phyloP scores from a whole-genome alignment of 2,888 invertebrate genomes.

The Dascillus cervinus region DNA sequence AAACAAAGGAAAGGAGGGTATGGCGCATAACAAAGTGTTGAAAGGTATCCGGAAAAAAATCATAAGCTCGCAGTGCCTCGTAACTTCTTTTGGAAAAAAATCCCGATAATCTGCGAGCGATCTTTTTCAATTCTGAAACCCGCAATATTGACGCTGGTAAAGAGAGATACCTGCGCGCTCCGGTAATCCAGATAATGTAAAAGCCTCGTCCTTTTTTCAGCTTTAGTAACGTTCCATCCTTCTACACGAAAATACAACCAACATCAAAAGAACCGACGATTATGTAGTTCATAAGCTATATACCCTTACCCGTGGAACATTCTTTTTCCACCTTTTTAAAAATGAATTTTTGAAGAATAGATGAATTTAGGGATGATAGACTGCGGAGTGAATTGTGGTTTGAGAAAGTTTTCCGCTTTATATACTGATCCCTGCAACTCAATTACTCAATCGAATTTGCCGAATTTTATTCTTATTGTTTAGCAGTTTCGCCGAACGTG shows the following conservation, averaged over 20 bases:
- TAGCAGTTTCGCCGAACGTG: constrained; percentile 19
- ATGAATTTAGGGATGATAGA: no score
- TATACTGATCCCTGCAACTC: no score
- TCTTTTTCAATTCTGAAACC: constrained; percentile 34
- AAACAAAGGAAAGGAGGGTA: no score
- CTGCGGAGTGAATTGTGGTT: no score
- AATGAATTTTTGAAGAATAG: no score
- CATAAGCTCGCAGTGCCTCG: constrained; percentile 27
- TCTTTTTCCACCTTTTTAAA: no score
- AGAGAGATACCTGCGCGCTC: constrained; percentile 18
- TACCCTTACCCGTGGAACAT: no score
- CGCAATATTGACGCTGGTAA: constrained; percentile 8
- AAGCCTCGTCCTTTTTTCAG: constrained; percentile 39
- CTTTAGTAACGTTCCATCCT: constrained; percentile 38
- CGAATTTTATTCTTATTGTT: constrained; percentile 11
- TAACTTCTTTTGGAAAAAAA: constrained; percentile 33
- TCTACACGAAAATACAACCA: constrained; percentile 33
- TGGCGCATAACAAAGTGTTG: no score
- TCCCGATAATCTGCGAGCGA: constrained; percentile 39
- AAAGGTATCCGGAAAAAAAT: constrained; percentile 13
- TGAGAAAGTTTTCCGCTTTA: no score
- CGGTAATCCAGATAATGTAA: constrained; percentile 42
- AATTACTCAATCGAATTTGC: no score
- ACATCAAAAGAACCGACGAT: constrained; percentile 38
- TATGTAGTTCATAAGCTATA: constrained; percentile 6